Evolutionary conservation across 2,797 vertebrate species (phyloP), one percentile per base, ranked within the genome.

Genomic region (Malacoraja senta): DNA sequence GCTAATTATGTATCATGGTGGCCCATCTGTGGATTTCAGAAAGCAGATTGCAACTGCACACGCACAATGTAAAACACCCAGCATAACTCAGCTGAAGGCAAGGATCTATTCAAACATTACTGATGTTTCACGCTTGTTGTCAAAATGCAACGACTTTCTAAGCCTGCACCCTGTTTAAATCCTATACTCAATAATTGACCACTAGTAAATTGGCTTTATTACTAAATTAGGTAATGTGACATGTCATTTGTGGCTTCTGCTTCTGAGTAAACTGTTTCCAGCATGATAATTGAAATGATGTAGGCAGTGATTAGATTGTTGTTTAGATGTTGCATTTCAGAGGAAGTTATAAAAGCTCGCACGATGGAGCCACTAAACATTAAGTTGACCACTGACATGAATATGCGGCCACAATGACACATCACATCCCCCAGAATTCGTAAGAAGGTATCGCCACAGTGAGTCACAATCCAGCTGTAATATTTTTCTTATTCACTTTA

Each of bases 381-480:
- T 93, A 93, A 94, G 68, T 35, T 93, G 93, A 68, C 93, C 24
- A 0, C 29, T 38, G 44, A 83, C 91, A 93, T 93, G 94, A 93
- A 93, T 80, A 26, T 74, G 0, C 0, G 3, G 86, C 44, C 94
- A 94, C 94, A 78, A 93, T 72, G 93, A 91, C 9, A 95, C 93
- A 94, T 94, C 94, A 94, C 94, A 94, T 94, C 94, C 95, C 95
- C 94, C 93, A 26, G 71, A 72, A 38, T 92, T 92, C 35, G 71
- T 92, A 92, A 92, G 72, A 44, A 44, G 68, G 90, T 38, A 92
- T 53, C 90, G 58, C 65, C 26, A 3, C 71, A 58, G 72, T 92
- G 90, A 92, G 68, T 92, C 90, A 92, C 1, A 26, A 58, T 68
- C 90, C 90, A 92, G 38, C 71, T 88, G 84, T 6, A 9, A 32